Conservation (phyloP, 2,888 invertebrate genomes). For the Nemotelus nigrinus region DNA sequence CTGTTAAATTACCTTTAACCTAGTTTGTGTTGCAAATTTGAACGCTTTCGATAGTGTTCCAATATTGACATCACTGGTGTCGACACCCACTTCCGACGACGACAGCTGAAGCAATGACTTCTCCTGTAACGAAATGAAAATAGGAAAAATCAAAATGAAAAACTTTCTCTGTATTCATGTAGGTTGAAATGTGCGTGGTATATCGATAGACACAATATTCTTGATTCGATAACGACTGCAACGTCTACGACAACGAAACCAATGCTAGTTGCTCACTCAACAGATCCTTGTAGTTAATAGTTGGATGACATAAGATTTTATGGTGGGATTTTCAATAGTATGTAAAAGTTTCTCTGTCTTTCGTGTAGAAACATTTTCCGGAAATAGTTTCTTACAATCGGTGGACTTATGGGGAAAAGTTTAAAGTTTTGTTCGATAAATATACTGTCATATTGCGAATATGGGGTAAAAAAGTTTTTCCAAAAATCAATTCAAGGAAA, state of each 20-base stretch:
- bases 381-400: too few relatives aligned
- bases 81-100: constrained; percentile 82
- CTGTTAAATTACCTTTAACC: constrained; percentile 72
- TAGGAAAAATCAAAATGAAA: constrained; percentile 1
- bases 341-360: background rate
- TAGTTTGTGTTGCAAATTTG: constrained; percentile 85
- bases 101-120: constrained; percentile 61
- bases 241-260: too few relatives aligned
- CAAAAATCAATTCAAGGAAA: too few relatives aligned
- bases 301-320: background rate
- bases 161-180: constrained; percentile 4
- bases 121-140: constrained; percentile 56
- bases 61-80: constrained; percentile 85
- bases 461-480: too few relatives aligned
- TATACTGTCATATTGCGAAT: too few relatives aligned
- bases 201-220: too few relatives aligned
- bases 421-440: too few relatives aligned
- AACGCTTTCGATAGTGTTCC: constrained; percentile 92
- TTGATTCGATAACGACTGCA: too few relatives aligned
- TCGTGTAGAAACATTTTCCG: too few relatives aligned
- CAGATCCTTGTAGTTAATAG: background rate
- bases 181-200: background rate
- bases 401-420: too few relatives aligned
- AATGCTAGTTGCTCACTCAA: too few relatives aligned
- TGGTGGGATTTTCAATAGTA: background rate